These are phyloP conservation scores for Leptodactylus fuscus DNA, from an alignment of 2,113 vertebrate species.

Conservation along the genomic window DNA sequence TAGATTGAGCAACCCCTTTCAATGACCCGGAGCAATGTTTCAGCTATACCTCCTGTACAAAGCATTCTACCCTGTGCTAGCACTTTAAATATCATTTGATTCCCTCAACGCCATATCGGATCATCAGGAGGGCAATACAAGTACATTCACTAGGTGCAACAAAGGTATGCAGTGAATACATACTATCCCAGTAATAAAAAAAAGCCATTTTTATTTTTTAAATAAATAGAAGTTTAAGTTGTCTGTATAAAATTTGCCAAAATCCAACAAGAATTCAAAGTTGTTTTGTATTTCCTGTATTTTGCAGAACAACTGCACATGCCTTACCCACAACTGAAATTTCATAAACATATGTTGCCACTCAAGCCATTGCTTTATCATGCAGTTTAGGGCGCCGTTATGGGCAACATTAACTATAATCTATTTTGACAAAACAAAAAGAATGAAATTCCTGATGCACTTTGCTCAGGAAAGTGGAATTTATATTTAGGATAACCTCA, in stretches of 20 bases:
- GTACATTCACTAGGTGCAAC: too few species aligned
- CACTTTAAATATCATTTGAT: too few species aligned
- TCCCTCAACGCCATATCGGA: too few species aligned
- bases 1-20: too few species aligned
- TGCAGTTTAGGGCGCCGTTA: slow-evolving; percentile 2
- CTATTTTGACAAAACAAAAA: slow-evolving; percentile 76
- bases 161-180: too few species aligned
- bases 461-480: slow-evolving; percentile 67
- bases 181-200: too few species aligned
- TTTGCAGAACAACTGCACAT: background rate
- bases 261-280: background rate
- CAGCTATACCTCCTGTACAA: too few species aligned
- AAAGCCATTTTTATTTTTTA: too few species aligned
- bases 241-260: background rate
- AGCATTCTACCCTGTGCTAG: too few species aligned
- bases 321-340: background rate
- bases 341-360: background rate
- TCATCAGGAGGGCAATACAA: too few species aligned
- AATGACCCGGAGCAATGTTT: too few species aligned
- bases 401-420: slow-evolving; percentile 62
- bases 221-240: background rate
- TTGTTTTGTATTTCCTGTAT: background rate
- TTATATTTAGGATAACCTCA: slow-evolving; percentile 68
- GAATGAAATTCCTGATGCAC: slow-evolving; percentile 71
- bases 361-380: slow-evolving; percentile 18